Evolutionary conservation across 2,888 invertebrate species (phyloP).

Genomic region (Eristalis pertinax): DNA sequence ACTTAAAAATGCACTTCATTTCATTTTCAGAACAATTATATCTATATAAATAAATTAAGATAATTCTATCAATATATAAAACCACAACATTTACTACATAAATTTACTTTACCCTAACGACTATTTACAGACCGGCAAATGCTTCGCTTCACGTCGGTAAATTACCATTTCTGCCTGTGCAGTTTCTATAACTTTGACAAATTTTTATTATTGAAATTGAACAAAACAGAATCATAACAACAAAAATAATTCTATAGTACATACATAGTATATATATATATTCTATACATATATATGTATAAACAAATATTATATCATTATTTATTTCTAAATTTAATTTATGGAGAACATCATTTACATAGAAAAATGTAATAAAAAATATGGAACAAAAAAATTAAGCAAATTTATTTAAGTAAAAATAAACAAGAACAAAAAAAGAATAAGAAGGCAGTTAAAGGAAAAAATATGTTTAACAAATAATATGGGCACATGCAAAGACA

Average conservation of each 20-base stretch:
- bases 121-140: slow-evolving; percentile 79
- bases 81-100: slow-evolving; percentile 63
- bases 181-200: slow-evolving; percentile 77
- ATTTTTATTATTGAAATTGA: slow-evolving; percentile 75
- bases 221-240: slow-evolving; percentile 70
- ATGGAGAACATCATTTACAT: slow-evolving; percentile 44
- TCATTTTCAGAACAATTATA: slow-evolving; percentile 59
- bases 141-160: slow-evolving; percentile 80
- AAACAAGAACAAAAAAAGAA: slow-evolving; percentile 46
- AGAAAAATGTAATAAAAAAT: slow-evolving; percentile 33
- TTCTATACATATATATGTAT: slow-evolving; percentile 8
- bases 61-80: slow-evolving; percentile 60
- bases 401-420: slow-evolving; percentile 44
- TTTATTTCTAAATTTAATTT: slow-evolving; percentile 70
- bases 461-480: slow-evolving; percentile 36
- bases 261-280: slow-evolving; percentile 70
- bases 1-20: slow-evolving; percentile 60
- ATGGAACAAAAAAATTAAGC: slow-evolving; percentile 37
- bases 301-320: slow-evolving; percentile 43
- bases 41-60: slow-evolving; percentile 39
- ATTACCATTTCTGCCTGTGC: slow-evolving; percentile 80
- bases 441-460: slow-evolving; percentile 22
- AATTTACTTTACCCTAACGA: slow-evolving; percentile 71
- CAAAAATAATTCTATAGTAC: slow-evolving; percentile 3
- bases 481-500: slow-evolving; percentile 66